Base-by-base conservation (phyloP, 2,797 vertebrate genomes). In the Poliocrania exsul region DNA sequence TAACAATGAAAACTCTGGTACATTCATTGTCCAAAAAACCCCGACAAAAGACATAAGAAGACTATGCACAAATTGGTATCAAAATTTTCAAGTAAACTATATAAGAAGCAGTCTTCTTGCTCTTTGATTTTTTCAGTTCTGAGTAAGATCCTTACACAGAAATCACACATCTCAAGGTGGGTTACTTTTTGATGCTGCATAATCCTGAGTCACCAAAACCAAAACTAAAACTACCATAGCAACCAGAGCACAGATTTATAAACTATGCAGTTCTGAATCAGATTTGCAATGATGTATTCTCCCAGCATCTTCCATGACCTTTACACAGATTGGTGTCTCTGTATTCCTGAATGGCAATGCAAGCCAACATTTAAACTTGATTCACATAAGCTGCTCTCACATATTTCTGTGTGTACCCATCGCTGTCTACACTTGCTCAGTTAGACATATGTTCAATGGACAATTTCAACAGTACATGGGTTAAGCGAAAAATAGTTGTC, bases 201-300 rank as follows among this genome's bases (percentile, higher is more conserved):
- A 95, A 94, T 92, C 82, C 95, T 96, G 92, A 96, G 85, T 96
- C 92, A 96, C 51, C 38, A 44, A 94, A 89, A 65, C 13, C 38
- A 60, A 87, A 87, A 85, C 46, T 87, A 58, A 80, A 87, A 88
- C n/a, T 92, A 26, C 92, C 91, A 92, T 97, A 86, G 93, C 84
- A 96, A 97, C 95, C 70, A 49, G 53, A 60, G 91, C 66, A 80
- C 26, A 4, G 79, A 81, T 77, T 89, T 86, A 46, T 88, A 81
- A 86, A 72, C 56, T 20, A 8, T 38, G 72, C 82, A 61, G 85
- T 72, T 93, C 77, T 94, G 82, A 88, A 84, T 50, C 69, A 61
- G 51, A 46, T 78, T 90, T 66, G n/a, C 80, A 79, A 5, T 31
- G 49, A 28, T 66, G 35, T 57, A 5, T 64, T 88, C 57, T 92